These are phyloP conservation scores for Osmerus eperlanus DNA, from an alignment of 2,113 vertebrate species.

Conservation along the genomic window DNA sequence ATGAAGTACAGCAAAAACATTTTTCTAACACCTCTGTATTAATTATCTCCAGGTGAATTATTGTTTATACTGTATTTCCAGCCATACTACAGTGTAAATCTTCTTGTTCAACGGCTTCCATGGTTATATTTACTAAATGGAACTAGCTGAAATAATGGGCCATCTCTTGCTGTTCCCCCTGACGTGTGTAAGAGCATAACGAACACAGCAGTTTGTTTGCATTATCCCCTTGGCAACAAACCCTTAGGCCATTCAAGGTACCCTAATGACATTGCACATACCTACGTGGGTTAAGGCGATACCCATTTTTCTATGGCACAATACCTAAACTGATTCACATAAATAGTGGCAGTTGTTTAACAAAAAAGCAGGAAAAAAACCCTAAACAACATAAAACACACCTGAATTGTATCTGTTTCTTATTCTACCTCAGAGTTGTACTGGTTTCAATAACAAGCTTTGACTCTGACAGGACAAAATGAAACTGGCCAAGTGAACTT, in stretches of 20 bases:
- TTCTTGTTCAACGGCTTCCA: no score
- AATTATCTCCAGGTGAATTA: no score
- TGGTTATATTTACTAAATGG: constrained; percentile 28
- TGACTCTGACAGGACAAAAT: constrained; percentile 64
- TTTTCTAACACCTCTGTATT: no score
- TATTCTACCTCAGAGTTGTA: constrained; percentile 23
- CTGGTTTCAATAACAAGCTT: constrained; percentile 40
- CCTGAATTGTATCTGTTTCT: constrained; percentile 25
- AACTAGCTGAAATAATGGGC: constrained; percentile 55
- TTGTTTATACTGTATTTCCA: no score
- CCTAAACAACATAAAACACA: constrained; percentile 8
- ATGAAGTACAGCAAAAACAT: no score
- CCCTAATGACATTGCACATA: constrained; percentile 65
- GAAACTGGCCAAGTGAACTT: constrained; percentile 67
- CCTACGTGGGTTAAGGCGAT: constrained; percentile 58
- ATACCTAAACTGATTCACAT: constrained; percentile 27
- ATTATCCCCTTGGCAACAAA: constrained; percentile 79
- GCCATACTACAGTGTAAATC: no score
- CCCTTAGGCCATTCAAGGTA: constrained; percentile 75
- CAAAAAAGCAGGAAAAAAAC: constrained; percentile 30
- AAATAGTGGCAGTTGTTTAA: constrained; percentile 23
- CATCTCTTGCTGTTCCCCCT: constrained; percentile 52
- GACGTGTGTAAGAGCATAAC: constrained; percentile 71
- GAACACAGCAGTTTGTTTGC: constrained; percentile 79
- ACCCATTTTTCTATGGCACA: constrained; percentile 47